Base-by-base conservation (phyloP, 2,888 invertebrate species). In the Drymonia ruficornis region DNA sequence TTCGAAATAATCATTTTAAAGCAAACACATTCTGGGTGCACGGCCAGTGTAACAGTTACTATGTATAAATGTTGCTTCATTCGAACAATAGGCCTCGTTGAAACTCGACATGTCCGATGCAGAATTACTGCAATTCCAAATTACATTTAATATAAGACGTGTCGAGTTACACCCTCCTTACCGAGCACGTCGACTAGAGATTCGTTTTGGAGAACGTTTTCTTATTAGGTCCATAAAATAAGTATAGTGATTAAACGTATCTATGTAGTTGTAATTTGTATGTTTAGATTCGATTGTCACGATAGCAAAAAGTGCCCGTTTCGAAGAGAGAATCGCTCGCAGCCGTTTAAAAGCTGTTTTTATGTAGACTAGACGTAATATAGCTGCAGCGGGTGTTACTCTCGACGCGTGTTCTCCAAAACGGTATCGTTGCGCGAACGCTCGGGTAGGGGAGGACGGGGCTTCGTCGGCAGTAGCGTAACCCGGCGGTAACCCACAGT, bases 11-110 rank as follows among this genome's bases (percentile, higher is more conserved):
- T 80, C 77, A 73, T 79, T 65, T 56, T 65, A 65, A 65, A 76
- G 74, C 68, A 66, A 63, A 72, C 71, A 79, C 77, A 78, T 78
- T 60, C 79, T 83, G 87, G 89, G 87, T 80, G 87, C 83, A 85
- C 84, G 83, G 85, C 84, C 81, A 86, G 82, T 79, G 82, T 86
- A 80, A 84, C 74, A 78, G 69, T 71, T 66, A 70, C 59, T 65
- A 71, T 36, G n/a, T 40, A 63, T 66, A 55, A 74, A 57, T 75
- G 76, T 74, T 55, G 80, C 79, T 81, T 81, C 68, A 49, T 65
- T 51, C 62, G 58, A 63, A 40, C 49, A 42, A 16, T 42, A n/a
- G 46, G 47, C 52, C 67, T 67, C 65, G 60, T 53, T 49, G 36
- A 9, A 28, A 46, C 57, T 44, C 34, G 53, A 59, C 43, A 49